Evolutionary conservation across 2,888 invertebrate genomes (phyloP).

Genomic region (Aleiodes leptofemur): DNA sequence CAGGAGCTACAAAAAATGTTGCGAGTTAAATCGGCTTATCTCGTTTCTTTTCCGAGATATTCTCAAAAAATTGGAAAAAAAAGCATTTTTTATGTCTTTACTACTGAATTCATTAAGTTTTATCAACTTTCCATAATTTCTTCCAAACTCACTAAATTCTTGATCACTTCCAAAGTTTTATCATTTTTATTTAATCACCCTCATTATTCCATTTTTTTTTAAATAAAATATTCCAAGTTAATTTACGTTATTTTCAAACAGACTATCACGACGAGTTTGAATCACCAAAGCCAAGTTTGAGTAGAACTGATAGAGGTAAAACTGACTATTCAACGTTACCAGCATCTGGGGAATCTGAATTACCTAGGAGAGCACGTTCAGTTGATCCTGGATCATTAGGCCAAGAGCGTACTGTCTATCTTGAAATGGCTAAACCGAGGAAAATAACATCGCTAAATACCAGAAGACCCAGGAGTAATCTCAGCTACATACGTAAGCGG

Average conservation of each 20-base stretch:
- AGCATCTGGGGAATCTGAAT: slow-evolving; percentile 16
- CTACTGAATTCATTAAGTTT: no score
- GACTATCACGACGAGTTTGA: slow-evolving; percentile 24
- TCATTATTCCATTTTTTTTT: no score
- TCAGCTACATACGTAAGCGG: slow-evolving; percentile 36
- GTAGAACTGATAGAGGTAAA: not conserved
- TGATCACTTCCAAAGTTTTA: no score
- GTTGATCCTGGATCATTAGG: slow-evolving; percentile 55
- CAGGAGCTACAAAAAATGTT: no score
- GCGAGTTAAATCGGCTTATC: no score
- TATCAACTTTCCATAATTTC: no score
- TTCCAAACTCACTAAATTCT: no score
- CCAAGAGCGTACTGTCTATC: slow-evolving; percentile 54
- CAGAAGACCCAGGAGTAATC: slow-evolving; percentile 38
- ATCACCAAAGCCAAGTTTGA: slow-evolving; percentile 10
- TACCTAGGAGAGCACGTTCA: slow-evolving; percentile 65
- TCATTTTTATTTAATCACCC: no score
- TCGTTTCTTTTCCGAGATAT: no score
- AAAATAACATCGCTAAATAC: slow-evolving; percentile 41
- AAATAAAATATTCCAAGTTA: not conserved
- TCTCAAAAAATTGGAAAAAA: no score
- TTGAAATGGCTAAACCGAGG: slow-evolving; percentile 60
- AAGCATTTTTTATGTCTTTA: no score
- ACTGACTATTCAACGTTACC: slow-evolving; percentile 32
- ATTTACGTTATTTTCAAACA: slow-evolving; percentile 1